Conservation (phyloP, 2,797 vertebrate species). For the Coccyzus lansbergi region DNA sequence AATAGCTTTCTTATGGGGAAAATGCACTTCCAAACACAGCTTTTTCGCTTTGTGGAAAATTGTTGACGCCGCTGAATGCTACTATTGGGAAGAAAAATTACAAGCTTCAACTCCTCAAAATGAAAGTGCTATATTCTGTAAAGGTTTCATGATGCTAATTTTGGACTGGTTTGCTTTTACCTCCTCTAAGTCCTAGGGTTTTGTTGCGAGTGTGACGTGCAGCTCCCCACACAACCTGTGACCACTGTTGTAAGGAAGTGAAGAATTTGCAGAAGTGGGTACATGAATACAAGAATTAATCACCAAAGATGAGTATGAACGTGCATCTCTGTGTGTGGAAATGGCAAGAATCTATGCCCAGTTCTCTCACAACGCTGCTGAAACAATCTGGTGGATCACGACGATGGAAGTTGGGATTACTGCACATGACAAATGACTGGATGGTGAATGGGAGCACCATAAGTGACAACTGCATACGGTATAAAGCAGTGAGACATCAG, state of each 20-base stretch:
- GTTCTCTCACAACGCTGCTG: not conserved
- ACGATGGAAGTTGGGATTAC: not conserved
- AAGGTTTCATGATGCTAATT: not conserved
- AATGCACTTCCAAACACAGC: not conserved
- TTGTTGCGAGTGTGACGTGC: not conserved
- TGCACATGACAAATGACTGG: not conserved
- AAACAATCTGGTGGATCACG: not conserved
- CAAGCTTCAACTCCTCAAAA: not conserved
- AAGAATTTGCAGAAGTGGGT: not conserved
- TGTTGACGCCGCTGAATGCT: not conserved
- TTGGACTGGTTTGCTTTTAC: not conserved
- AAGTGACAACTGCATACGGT: not conserved
- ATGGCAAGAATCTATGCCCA: not conserved
- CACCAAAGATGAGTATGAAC: fast-evolving
- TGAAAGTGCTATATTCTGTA: not conserved
- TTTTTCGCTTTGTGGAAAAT: not conserved
- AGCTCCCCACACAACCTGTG: not conserved
- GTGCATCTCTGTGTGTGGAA: fast-evolving
- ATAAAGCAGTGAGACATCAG: not conserved
- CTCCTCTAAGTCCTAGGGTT: not conserved
- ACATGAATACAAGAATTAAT: fast-evolving
- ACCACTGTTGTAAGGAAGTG: not conserved
- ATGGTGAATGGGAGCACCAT: fast-evolving
- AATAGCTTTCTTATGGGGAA: not conserved
- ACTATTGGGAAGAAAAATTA: not conserved